Conservation (phyloP, 1,140 invertebrate species). For the Papilio machaon region DNA sequence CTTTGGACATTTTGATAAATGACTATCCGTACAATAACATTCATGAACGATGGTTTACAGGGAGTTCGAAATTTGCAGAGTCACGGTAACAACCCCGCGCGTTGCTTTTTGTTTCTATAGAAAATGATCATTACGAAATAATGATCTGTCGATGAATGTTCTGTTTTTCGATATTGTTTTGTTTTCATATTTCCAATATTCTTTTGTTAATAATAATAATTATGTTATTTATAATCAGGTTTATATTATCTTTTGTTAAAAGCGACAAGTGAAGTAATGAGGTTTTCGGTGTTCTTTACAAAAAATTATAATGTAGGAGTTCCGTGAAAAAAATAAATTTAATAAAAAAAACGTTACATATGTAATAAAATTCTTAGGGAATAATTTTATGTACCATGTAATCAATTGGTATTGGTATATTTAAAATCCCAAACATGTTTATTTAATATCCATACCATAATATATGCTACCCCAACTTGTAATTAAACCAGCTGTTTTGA, state of each 20-base stretch:
- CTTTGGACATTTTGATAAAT: slow-evolving; percentile 73
- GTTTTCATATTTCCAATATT: neutral
- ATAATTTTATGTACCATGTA: too few species aligned
- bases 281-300: too few species aligned
- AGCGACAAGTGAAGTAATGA: too few species aligned
- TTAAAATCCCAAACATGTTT: too few species aligned
- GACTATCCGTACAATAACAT: slow-evolving; percentile 66
- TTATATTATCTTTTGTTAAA: too few species aligned
- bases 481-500: slow-evolving; percentile 1
- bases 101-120: slow-evolving; percentile 47
- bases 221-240: too few species aligned
- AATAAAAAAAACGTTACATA: too few species aligned
- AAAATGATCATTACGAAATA: slow-evolving; percentile 28
- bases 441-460: neutral
- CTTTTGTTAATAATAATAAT: neutral
- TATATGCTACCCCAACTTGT: neutral
- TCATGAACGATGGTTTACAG: slow-evolving; percentile 52
- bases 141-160: slow-evolving; percentile 27
- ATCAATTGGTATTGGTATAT: too few species aligned
- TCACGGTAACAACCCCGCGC: slow-evolving; percentile 49
- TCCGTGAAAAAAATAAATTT: too few species aligned
- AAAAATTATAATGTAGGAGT: too few species aligned
- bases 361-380: too few species aligned
- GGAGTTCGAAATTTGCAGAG: slow-evolving; percentile 59
- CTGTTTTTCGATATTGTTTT: neutral